phyloP scores from a whole-genome alignment of 2,113 vertebrate species.

The Pituophis catenifer region DNA sequence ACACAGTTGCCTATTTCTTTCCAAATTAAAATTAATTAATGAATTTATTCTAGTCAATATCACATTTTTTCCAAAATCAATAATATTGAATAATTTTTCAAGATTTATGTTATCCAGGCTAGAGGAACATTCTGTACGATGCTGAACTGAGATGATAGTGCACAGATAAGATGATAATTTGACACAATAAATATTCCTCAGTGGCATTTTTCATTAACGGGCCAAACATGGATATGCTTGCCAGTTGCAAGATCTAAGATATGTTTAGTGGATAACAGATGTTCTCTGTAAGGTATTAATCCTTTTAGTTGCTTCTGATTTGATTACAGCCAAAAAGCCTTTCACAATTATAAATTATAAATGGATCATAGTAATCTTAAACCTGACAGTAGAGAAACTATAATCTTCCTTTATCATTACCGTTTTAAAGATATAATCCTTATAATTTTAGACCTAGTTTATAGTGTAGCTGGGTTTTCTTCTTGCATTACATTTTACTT shows the following conservation, averaged over 20 bases:
- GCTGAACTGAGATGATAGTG: background rate
- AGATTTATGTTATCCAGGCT: background rate
- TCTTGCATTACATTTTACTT: background rate
- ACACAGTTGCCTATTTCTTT: background rate
- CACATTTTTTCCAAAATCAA: background rate
- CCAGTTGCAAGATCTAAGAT: slow-evolving; percentile 38
- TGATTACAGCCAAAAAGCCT: slow-evolving; percentile 49
- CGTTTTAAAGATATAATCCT: background rate
- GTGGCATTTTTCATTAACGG: slow-evolving; percentile 14
- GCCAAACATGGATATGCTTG: slow-evolving; percentile 38
- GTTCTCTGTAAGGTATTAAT: slow-evolving; percentile 51
- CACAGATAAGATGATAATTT: slow-evolving; percentile 1
- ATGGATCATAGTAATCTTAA: slow-evolving; percentile 46
- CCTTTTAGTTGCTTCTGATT: slow-evolving; percentile 52
- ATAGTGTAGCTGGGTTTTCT: background rate
- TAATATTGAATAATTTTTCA: slow-evolving; percentile 9
- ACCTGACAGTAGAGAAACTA: slow-evolving; percentile 27
- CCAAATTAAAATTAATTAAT: background rate
- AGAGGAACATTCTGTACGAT: background rate
- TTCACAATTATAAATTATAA: slow-evolving; percentile 34
- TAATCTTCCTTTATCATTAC: slow-evolving; percentile 4
- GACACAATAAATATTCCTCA: slow-evolving; percentile 1
- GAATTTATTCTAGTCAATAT: background rate
- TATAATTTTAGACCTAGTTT: background rate
- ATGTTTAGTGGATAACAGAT: slow-evolving; percentile 48